Evolutionary conservation across 2,797 vertebrate genomes (phyloP), one percentile per base, ranked within the genome.

Genomic region (Hydrophis major): DNA sequence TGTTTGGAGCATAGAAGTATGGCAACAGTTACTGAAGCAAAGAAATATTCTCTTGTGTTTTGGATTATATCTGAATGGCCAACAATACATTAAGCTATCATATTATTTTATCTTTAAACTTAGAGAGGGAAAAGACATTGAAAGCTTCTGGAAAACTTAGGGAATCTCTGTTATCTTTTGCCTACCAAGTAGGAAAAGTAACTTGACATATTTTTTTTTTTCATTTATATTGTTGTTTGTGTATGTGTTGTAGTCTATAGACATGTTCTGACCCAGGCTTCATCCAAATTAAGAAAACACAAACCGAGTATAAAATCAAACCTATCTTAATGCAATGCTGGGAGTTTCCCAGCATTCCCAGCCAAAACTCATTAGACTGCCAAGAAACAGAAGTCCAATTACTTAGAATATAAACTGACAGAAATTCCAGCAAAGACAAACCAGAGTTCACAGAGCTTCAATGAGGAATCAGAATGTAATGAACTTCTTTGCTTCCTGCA

Each of bases 121-220:
- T 90, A 37, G 42, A 89, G 55, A 47, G 42, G 37, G 74, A 22
- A 90, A 93, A 91, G 56, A n/a, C 63, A 69, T 4, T 59, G 86
- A 86, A 89, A 91, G 6, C 2, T 42, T 37, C 88, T 16, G 57
- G 32, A 89, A 91, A 6, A n/a, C 92, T 83, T 91, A 93, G 93
- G 94, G 87, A 93, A 2, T 74, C 53, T 6, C 7, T 78, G 0
- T 20, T 27, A 8, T 14, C 20, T 91, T 91, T 78, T 90, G 50
- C 25, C 28, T 94, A n/a, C 11, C 0, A 2, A 87, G 37, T n/a
- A 89, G 88, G 37, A 89, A 93, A 94, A 92, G 1, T 59, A 92
- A 92, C 28, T 93, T 92, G 94, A 56, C 10, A 87, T 55, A 56
- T 95, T 95, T 94, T 78, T 32, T 32, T 78, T 95, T 96, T 93